Percentiles rank a stretch among this genome's conserved stretches.
Evolutionary conservation across 1,140 invertebrate genomes (phyloP).

Genomic region (Lucilia sericata): DNA sequence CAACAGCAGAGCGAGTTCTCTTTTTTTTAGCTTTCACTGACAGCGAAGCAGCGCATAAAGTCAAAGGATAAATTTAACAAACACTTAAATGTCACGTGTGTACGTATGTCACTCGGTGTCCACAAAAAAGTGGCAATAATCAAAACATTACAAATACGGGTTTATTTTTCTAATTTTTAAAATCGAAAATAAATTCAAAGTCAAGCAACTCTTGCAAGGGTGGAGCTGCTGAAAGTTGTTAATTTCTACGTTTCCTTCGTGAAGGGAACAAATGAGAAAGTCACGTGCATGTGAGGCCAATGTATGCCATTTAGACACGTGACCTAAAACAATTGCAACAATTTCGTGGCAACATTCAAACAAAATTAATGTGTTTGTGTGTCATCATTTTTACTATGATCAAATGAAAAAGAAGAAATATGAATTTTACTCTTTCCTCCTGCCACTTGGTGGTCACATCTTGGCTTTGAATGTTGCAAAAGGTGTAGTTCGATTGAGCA

Average conservation of each 20-base stretch:
- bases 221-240: background rate
- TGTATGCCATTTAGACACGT: conserved; percentile 44
- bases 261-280: conserved; percentile 24
- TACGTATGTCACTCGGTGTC: conserved; percentile 12
- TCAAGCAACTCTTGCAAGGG: background rate
- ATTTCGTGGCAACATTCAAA: conserved; percentile 41
- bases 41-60: background rate
- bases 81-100: conserved; percentile 37
- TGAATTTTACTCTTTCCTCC: background rate
- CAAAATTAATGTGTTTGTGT: background rate
- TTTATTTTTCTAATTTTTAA: background rate
- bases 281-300: conserved; percentile 47
- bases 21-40: background rate
- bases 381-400: background rate
- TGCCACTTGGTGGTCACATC: conserved; percentile 37
- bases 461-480: background rate
- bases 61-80: conserved; percentile 32
- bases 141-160: conserved; percentile 43
- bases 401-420: background rate
- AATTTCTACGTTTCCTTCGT: background rate
- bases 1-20: background rate
- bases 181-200: conserved; percentile 42
- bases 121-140: conserved; percentile 45
- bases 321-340: conserved; percentile 48
- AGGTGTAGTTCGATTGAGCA: background rate